Evolutionary conservation across 2,797 vertebrate genomes (phyloP), one percentile per base, ranked within the genome.

Genomic region (Hylomyscus alleni): DNA sequence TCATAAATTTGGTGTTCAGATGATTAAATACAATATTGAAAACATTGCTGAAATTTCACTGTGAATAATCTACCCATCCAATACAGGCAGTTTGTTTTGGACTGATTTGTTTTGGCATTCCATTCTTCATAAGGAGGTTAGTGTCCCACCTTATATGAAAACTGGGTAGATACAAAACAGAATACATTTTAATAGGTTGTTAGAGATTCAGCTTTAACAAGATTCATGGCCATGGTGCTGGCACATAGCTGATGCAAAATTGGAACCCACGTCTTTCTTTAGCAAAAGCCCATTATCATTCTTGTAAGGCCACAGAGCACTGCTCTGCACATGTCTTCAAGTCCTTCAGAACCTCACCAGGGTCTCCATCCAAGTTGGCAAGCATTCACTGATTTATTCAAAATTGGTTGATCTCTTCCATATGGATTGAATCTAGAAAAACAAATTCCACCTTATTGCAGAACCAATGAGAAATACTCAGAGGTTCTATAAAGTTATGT

Each of bases 381-480:
- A 93, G 83, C 77, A 60, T 82, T 95, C 85, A 60, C 60, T 76
- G 92, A 95, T 89, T 96, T 95, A 96, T 93, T 97, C 90, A 92
- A 94, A 96, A 93, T 96, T 81, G 95, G 60, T 52, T 98, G 93
- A 97, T 96, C 52, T 96, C 82, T 97, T 93, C 96, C 96, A 96
- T 92, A 96, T 96, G 95, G 78, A 89, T 60, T 89, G 69, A 96
- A 94, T 96, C 88, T 95, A 92, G 56, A 69, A 94, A 96, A 94
- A 97, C 88, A 96, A 96, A 97, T 96, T 96, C 92, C 84, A 72
- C 90, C 86, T 96, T 92, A 95, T 82, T 96, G 91, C 44, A 95
- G 86, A 96, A 96, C 88, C 94, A 96, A 89, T 84, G 91, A 89
- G 90, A 93, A 97, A 92, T 86, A n/a, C 83, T 96, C n/a, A 67